These are phyloP conservation scores for Temnothorax curvispinosus DNA, from an alignment of 1,140 invertebrate species.

Conservation along the genomic window DNA sequence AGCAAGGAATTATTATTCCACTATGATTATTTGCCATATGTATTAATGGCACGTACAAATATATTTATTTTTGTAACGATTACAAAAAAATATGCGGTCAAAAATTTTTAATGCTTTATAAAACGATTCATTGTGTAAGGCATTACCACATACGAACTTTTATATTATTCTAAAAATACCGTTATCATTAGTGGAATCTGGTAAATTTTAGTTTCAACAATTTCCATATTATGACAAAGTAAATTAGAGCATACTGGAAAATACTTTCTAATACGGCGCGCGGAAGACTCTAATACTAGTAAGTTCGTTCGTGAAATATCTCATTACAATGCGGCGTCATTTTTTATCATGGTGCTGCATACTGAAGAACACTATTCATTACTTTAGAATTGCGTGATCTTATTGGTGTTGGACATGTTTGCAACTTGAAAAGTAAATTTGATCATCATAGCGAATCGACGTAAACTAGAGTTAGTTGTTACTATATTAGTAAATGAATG, in stretches of 20 bases:
- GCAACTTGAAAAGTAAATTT: slow-evolving; percentile 48
- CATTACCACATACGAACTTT: slow-evolving; percentile 36
- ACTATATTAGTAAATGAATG: slow-evolving; percentile 58
- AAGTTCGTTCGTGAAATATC: slow-evolving; percentile 66
- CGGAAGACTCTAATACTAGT: slow-evolving; percentile 79
- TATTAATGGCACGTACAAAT: slow-evolving; percentile 52
- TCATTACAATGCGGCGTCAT: slow-evolving; percentile 53
- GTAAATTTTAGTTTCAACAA: slow-evolving; percentile 66
- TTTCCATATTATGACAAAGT: slow-evolving; percentile 66
- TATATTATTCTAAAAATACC: slow-evolving; percentile 63
- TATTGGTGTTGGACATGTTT: slow-evolving; percentile 33
- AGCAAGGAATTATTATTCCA: slow-evolving; percentile 73
- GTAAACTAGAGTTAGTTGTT: slow-evolving; percentile 54
- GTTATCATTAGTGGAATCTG: slow-evolving; percentile 54
- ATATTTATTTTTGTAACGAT: slow-evolving; percentile 45
- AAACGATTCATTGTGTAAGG: slow-evolving; percentile 45
- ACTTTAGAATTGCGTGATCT: slow-evolving; percentile 36
- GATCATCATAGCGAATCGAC: slow-evolving; percentile 6
- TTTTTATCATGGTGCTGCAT: slow-evolving; percentile 38
- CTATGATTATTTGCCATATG: slow-evolving; percentile 49
- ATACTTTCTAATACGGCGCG: slow-evolving; percentile 71
- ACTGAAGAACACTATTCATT: slow-evolving; percentile 50
- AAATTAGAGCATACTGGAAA: slow-evolving; percentile 64
- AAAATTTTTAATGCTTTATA: slow-evolving; percentile 27
- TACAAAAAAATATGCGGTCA: slow-evolving; percentile 18